Conservation (phyloP, 2,797 vertebrate genomes). For the Balearica regulorum region DNA sequence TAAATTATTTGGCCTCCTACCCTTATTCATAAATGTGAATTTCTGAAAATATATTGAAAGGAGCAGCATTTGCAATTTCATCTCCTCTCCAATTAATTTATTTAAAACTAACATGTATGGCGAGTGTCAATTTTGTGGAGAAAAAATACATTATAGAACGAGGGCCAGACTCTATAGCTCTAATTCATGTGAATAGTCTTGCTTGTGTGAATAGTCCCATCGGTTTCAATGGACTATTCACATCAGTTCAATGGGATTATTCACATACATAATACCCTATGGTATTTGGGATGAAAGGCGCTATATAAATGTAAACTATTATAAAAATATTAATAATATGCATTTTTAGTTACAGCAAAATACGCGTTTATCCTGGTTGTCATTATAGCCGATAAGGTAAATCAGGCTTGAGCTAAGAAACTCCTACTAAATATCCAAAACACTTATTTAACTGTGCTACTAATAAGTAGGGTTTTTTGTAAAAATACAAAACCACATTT, state of each 20-base stretch:
- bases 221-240: conserved; percentile 55
- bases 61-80: conserved; percentile 25
- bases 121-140: neutral
- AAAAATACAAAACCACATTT: conserved; percentile 45
- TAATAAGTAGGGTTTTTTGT: conserved; percentile 40
- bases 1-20: conserved; percentile 25
- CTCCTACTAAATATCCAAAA: conserved; percentile 36
- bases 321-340: conserved; percentile 58
- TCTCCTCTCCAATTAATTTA: conserved; percentile 30
- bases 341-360: conserved; percentile 39
- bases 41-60: conserved; percentile 29
- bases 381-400: conserved; percentile 43
- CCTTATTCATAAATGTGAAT: conserved; percentile 9
- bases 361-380: neutral
- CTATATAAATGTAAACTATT: conserved; percentile 27
- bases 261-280: conserved; percentile 14
- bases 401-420: conserved; percentile 16
- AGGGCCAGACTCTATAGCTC: conserved; percentile 2
- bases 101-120: neutral
- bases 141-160: neutral
- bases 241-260: conserved; percentile 52
- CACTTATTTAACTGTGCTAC: conserved; percentile 54
- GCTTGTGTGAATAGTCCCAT: conserved; percentile 15
- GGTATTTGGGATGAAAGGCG: conserved; percentile 1
- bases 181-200: conserved; percentile 19